Percentiles rank a stretch among this genome's conserved stretches.
These are phyloP conservation scores for Panagrolaimus sp. DNA, from an alignment of 1,140 invertebrate species.

Conservation along the genomic window DNA sequence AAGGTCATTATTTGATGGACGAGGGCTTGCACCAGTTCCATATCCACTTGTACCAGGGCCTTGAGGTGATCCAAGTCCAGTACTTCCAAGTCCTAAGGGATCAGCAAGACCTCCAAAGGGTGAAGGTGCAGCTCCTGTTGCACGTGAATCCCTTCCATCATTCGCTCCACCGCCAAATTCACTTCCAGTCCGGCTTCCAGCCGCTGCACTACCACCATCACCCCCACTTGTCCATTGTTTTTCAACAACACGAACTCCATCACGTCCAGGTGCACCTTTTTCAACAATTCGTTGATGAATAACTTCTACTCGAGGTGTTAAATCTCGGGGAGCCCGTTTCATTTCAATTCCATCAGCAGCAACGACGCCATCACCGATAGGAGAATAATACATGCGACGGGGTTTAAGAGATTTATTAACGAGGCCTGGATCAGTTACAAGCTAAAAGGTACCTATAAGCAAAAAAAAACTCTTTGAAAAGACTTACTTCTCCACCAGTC, in stretches of 20 bases:
- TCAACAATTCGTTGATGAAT: conserved; percentile 55
- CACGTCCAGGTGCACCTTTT: conserved; percentile 40
- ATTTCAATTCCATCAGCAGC: conserved; percentile 56
- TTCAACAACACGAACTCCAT: conserved; percentile 47
- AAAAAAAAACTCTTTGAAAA: not conserved
- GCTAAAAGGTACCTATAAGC: conserved; percentile 14
- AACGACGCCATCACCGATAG: conserved; percentile 56
- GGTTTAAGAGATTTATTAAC: conserved; percentile 52
- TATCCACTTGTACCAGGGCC: conserved; percentile 32
- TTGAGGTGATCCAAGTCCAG: conserved; percentile 3
- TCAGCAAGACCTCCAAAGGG: conserved; percentile 37
- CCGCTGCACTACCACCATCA: conserved; percentile 8
- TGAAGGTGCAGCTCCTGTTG: conserved; percentile 13
- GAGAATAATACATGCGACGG: conserved; percentile 44
- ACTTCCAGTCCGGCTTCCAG: conserved; percentile 16
- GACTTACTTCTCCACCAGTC: conserved; percentile 50
- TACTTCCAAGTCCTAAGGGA: conserved; percentile 23
- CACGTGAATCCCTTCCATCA: conserved; percentile 25
- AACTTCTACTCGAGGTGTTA: conserved; percentile 49
- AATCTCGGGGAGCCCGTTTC: conserved; percentile 49
- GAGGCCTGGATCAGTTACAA: conserved; percentile 37
- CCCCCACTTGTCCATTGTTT: conserved; percentile 48
- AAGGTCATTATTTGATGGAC: not conserved
- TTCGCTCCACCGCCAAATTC: conserved; percentile 19
- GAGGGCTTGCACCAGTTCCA: conserved; percentile 18